Evolutionary conservation across 30 jellyfish, hydroid and myxozoan genomes (phyloP), one percentile per base, ranked within the genome.

Genomic region (Cassiopea xamachana): DNA sequence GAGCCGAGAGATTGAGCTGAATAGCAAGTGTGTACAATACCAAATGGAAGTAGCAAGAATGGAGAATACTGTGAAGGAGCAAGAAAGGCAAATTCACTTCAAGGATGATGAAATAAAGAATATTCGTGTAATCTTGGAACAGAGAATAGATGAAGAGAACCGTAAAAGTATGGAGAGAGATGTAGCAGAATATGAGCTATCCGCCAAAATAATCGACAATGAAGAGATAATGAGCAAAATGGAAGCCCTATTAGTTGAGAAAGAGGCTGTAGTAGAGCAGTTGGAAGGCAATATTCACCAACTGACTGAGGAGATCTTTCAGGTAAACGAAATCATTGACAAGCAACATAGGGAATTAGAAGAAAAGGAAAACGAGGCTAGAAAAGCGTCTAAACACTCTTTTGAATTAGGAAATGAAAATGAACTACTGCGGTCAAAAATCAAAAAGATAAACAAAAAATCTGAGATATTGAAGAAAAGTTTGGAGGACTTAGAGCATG

Each of bases 251-350:
- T 45, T 82, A 46, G 67, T 47, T 82, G 90, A 82, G 16, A 84
- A 84, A 51, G 85, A 84, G 84, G 77, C 85, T 7, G 45, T 73
- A 48, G 50, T 84, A 48, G 79, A 49, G 55, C 46, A 79, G 6
- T 46, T 88, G n/a, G 74, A 79, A 80, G 81, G 44, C 12, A 43
- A 73, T 44, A 44, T 79, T 9, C 86, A 88, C 4, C 90, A 88
- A 73, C 48, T 88, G 73, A 82, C 88, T 4, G 88, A 88, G 19
- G 95, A 88, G 81, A 75, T 88, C 17, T 18, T 48, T 46, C 17
- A 79, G 12, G 95, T 75, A 19, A 88, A 78, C 75, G 86, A 88
- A 15, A 84, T 73, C 15, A 79, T 70, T 1, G 95, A 88, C 64
- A 75, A 79, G 62, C 86, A 88, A 19, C 61, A 77, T 27, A 7